Base-by-base conservation (phyloP, 2,113 vertebrate species). In the Triplophysa tibetana region DNA sequence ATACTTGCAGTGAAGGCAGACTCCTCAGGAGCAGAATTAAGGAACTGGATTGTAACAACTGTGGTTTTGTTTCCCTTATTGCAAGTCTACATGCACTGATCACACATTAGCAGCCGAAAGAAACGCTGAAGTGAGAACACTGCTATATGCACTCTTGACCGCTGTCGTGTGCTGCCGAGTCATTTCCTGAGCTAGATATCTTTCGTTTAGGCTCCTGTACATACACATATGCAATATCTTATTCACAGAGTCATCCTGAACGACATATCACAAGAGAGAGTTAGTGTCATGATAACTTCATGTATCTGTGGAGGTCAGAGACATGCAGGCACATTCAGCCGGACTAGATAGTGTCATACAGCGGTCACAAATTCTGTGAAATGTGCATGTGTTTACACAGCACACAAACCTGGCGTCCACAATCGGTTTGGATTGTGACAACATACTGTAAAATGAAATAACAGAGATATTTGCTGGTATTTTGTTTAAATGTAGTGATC, bases 271-370 rank as follows among this genome's bases (percentile, higher is more conserved):
- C 67, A 65, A 52, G 64, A 63, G 29, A 23, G n/a, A 24, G 64
- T 69, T 33, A 75, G 67, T 10, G 16, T 73, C 67, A 21, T 45
- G 67, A 61, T 43, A 73, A 69, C 45, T 81, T 69, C 33, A 58
- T n/a, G 45, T 50, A 66, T 85, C 84, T 77, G 24, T 66, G 52
- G 23, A 16, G 29, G 52, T 8, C 82, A 84, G 50, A 67, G 24
- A 19, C 14, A 33, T 2, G 54, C 21, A 60, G 17, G 52, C 26
- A 14, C 41, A 17, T 1, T 16, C 13, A 19, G 14, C 54, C 60
- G 17, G n/a, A 23, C 8, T 50, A 52, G 26, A 54, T 38, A 65
- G 50, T 63, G 61, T 66, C 17, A 50, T 58, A 17, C 41, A 61
- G 33, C 16, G 16, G 29, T 61, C 61, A 50, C 33, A 41, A 24